Evolutionary conservation across 2,797 vertebrate genomes (phyloP).

Genomic region (Galagoides demidoff): DNA sequence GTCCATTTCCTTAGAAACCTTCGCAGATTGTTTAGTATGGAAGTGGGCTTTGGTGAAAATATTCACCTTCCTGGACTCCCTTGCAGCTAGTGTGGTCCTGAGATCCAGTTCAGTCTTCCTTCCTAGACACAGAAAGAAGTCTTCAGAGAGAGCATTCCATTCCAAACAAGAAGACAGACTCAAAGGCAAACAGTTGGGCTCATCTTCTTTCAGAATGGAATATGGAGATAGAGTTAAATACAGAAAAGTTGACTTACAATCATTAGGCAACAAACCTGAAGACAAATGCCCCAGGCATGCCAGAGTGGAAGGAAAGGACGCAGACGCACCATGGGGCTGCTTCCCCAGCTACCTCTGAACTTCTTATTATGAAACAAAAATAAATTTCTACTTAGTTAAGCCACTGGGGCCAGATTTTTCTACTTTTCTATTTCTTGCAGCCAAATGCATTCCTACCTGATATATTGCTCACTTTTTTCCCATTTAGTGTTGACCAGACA

Average conservation of each 20-base stretch:
- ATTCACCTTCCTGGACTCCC: background rate
- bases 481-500: background rate
- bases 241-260: background rate
- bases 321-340: no score
- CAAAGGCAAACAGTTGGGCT: background rate
- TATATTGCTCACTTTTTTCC: background rate
- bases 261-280: background rate
- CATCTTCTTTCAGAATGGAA: background rate
- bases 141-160: background rate
- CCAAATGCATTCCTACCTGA: background rate
- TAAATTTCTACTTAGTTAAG: background rate
- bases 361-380: background rate
- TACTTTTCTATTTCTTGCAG: background rate
- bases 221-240: background rate
- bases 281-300: background rate
- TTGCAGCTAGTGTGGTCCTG: background rate
- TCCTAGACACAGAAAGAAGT: constrained; percentile 2
- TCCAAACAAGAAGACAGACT: background rate
- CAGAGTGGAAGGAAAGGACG: background rate
- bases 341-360: background rate
- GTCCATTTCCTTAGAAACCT: background rate
- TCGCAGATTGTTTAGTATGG: background rate
- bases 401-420: background rate
- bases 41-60: constrained; percentile 13
- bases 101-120: background rate